phyloP scores from a whole-genome alignment of 1,140 invertebrate genomes.

The Leptonema lineaticorne region DNA sequence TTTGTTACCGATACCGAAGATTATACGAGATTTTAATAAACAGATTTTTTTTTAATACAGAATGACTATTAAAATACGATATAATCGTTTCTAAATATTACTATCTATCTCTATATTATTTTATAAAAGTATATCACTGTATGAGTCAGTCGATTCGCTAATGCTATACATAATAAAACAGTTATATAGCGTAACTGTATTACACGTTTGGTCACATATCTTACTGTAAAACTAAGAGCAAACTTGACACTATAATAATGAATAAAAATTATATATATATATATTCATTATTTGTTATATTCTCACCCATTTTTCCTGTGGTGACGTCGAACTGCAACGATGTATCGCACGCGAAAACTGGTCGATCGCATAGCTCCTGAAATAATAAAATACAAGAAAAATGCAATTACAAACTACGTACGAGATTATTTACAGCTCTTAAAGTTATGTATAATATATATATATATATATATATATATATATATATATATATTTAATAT shows the following conservation, averaged over 20 bases:
- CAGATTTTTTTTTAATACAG: too few species aligned
- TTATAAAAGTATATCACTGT: neutral
- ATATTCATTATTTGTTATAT: neutral
- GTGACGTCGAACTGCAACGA: slow-evolving; percentile 78
- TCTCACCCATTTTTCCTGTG: slow-evolving; percentile 85
- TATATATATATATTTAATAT: neutral
- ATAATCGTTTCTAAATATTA: too few species aligned
- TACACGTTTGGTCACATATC: slow-evolving; percentile 8
- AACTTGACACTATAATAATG: neutral
- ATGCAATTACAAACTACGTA: neutral
- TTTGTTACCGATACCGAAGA: too few species aligned
- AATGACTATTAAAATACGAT: too few species aligned
- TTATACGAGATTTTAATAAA: too few species aligned
- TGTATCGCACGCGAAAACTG: slow-evolving; percentile 78
- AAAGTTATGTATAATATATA: neutral
- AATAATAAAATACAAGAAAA: slow-evolving; percentile 45
- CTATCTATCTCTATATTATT: too few species aligned
- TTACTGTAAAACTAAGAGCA: neutral
- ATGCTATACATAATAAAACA: neutral
- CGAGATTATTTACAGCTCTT: neutral
- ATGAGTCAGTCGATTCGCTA: neutral
- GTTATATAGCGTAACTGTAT: slow-evolving; percentile 14
- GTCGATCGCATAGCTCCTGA: slow-evolving; percentile 74
- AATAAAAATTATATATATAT: neutral
- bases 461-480: neutral